Evolutionary conservation across 2,113 vertebrate species (phyloP), one percentile per base, ranked within the genome.

Genomic region (Mesitornis unicolor): DNA sequence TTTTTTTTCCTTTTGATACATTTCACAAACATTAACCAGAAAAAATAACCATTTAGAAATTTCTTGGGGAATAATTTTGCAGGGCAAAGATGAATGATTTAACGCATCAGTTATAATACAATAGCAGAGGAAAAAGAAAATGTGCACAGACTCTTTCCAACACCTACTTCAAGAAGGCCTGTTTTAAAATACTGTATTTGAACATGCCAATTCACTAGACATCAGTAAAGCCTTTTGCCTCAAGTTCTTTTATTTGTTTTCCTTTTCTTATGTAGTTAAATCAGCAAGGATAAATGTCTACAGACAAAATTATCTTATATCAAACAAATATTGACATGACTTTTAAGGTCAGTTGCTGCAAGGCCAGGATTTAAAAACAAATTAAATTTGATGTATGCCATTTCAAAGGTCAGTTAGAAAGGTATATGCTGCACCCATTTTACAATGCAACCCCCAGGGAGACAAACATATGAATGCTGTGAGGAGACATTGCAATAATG

Each of bases 261-360:
- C 21, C 40, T 33, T 96, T 97, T 84, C 88, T 91, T 86, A 57
- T 59, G 50, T 22, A 92, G 80, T 76, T 93, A 94, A 95, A 96
- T 77, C 89, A 95, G 85, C 53, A 92, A 93, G 81, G 90, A 97
- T 92, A 97, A 97, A 94, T 78, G 79, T 94, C 95, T 95, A 90
- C 91, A 94, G 91, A 94, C 79, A 95, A 96, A 98, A 96, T 94
- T 90, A 97, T 93, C 81, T 97, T 93, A 67, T 57, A 91, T 95
- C 95, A 96, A 97, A 96, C 84, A 97, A 97, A 97, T 97, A 97
- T 82, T 90, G 96, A 96, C 84, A 73, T 83, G 82, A 87, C 84
- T 97, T 98, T 95, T 97, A 97, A 97, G 97, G 97, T 97, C 95
- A 93, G 64, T 91, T 96, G 95, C 96, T 90, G 91, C 86, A 73